Conservation (phyloP, 2,888 invertebrate species). For the Temnothorax unifasciatus region DNA sequence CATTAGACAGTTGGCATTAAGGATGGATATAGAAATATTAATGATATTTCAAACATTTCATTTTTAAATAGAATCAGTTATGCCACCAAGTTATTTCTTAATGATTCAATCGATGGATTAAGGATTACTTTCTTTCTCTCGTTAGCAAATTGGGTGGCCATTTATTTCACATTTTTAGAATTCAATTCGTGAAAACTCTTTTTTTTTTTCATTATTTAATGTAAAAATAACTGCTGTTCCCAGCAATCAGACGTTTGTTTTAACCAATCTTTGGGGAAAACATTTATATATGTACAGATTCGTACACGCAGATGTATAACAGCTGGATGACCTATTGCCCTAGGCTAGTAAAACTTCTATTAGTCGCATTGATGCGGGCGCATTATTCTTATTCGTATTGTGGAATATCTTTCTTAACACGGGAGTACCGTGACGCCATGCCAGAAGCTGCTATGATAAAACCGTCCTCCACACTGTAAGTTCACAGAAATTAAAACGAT, state of each 20-base stretch:
- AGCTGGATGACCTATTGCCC: conserved; percentile 43
- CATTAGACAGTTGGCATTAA: conserved; percentile 74
- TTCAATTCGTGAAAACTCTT: neutral
- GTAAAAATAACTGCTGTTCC: conserved; percentile 27
- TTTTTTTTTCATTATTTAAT: conserved; percentile 7
- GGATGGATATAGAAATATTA: conserved; percentile 49
- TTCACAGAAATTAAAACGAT: conserved; percentile 86
- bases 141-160: conserved; percentile 1
- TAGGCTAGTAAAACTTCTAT: conserved; percentile 44
- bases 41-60: conserved; percentile 26
- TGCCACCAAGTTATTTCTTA: conserved; percentile 8
- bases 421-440: conserved; percentile 81
- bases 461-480: conserved; percentile 85
- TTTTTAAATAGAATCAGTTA: conserved; percentile 15
- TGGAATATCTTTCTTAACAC: conserved; percentile 49
- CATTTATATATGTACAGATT: conserved; percentile 31
- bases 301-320: conserved; percentile 27
- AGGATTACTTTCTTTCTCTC: conserved; percentile 23
- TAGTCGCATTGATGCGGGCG: conserved; percentile 41
- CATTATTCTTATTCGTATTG: conserved; percentile 49
- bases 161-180: conserved; percentile 29
- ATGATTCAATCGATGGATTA: conserved; percentile 23
- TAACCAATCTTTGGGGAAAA: conserved; percentile 21
- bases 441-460: conserved; percentile 83
- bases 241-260: conserved; percentile 14